phyloP scores from a whole-genome alignment of 2,888 invertebrate species.

The Myopa testacea region DNA sequence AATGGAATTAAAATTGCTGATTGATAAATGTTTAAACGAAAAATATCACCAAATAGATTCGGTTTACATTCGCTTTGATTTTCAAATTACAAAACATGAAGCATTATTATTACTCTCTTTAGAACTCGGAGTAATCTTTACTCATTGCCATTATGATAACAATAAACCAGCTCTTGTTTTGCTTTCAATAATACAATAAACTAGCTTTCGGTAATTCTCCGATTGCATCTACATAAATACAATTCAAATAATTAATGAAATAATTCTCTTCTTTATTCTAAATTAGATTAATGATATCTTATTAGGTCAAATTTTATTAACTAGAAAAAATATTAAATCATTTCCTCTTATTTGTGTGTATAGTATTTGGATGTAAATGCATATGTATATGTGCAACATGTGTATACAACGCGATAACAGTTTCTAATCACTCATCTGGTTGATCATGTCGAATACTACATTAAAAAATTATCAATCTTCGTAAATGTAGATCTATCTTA shows the following conservation, averaged over 20 bases:
- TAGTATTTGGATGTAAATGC: neutral
- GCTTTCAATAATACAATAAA: neutral
- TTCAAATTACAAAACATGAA: too few species aligned
- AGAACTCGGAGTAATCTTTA: too few species aligned
- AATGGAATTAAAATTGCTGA: too few species aligned
- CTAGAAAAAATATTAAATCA: neutral
- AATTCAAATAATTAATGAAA: neutral
- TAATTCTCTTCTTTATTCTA: neutral
- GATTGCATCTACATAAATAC: neutral
- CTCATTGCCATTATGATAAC: too few species aligned
- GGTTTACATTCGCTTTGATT: too few species aligned
- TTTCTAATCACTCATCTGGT: neutral
- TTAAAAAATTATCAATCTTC: neutral
- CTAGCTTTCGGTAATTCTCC: conserved; percentile 6
- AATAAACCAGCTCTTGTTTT: neutral
- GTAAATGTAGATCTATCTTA: neutral
- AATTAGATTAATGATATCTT: conserved; percentile 10
- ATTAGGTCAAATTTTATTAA: conserved; percentile 13
- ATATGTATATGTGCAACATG: neutral
- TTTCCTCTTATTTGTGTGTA: neutral
- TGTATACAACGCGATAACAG: neutral
- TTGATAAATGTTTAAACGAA: too few species aligned
- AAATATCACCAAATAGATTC: too few species aligned
- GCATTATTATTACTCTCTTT: too few species aligned
- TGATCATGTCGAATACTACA: neutral